A percentile compares a stretch with the other conserved stretches of the same genome.
Evolutionary conservation across 1,140 invertebrate genomes (phyloP).

Genomic region (Stenopsyche tienmushanensis): DNA sequence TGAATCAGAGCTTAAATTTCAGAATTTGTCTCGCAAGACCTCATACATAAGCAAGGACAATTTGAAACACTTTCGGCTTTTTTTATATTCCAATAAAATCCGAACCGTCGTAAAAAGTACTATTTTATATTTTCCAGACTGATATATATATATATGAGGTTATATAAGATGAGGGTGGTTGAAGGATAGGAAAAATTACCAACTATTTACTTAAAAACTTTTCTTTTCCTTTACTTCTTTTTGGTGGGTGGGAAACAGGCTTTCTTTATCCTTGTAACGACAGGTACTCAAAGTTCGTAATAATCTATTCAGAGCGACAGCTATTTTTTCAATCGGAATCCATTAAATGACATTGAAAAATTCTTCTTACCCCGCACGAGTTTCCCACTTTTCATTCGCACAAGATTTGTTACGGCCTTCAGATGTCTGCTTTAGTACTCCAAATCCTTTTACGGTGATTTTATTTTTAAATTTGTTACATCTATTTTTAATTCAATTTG

Average conservation of each 20-base stretch:
- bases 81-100: no score
- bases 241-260: constrained; percentile 2
- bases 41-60: no score
- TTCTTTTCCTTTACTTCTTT: neutral
- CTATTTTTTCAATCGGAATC: constrained; percentile 27
- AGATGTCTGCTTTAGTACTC: neutral
- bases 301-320: constrained; percentile 9
- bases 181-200: neutral
- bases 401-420: constrained; percentile 14
- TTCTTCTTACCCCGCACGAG: neutral
- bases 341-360: constrained; percentile 24
- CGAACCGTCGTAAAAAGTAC: no score
- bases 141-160: no score
- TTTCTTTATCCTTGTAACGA: neutral
- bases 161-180: no score
- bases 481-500: no score
- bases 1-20: no score
- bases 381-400: constrained; percentile 6
- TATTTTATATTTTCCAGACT: no score
- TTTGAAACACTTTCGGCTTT: constrained; percentile 12
- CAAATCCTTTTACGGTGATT: no score
- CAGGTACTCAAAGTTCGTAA: constrained; percentile 7
- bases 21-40: no score
- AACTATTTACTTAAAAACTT: neutral
- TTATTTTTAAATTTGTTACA: no score